A percentile compares a stretch with the other conserved stretches of the same genome.
phyloP scores from a whole-genome alignment of 2,888 invertebrate species.

The Carterocephalus palaemon region DNA sequence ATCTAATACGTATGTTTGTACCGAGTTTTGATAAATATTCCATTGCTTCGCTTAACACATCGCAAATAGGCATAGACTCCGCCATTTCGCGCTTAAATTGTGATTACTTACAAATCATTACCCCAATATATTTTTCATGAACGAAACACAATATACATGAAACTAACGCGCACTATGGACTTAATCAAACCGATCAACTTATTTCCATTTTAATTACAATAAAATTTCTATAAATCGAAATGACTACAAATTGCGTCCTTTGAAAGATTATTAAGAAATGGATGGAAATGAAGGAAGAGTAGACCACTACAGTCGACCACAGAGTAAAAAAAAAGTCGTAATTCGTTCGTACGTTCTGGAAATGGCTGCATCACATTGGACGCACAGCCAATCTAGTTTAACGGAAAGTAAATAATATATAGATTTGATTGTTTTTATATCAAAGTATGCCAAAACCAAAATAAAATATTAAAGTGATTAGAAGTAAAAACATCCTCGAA shows the following conservation, averaged over 20 bases:
- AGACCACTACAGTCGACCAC: not conserved
- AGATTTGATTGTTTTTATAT: too few species aligned
- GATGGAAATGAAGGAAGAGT: too few species aligned
- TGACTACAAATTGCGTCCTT: too few species aligned
- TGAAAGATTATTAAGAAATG: too few species aligned
- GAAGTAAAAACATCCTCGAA: too few species aligned
- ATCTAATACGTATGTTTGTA: constrained; percentile 58
- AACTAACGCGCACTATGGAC: not conserved
- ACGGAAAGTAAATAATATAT: constrained; percentile 59
- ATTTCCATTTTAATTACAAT: too few species aligned
- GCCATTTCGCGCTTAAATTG: constrained; percentile 49
- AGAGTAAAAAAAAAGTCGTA: not conserved
- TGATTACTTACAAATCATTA: constrained; percentile 19
- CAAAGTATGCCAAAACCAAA: too few species aligned
- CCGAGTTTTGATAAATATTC: constrained; percentile 72
- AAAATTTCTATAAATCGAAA: too few species aligned
- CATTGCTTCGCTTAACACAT: constrained; percentile 65
- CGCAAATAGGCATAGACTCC: constrained; percentile 55
- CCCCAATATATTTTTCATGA: not conserved
- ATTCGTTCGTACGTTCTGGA: not conserved
- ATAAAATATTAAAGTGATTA: too few species aligned
- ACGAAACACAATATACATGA: constrained; percentile 1
- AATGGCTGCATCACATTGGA: not conserved
- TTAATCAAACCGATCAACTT: too few species aligned
- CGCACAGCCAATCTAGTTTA: constrained; percentile 40